These are phyloP conservation scores for Prosopocoilus inquinatus DNA, from an alignment of 2,888 invertebrate genomes.

Conservation along the genomic window DNA sequence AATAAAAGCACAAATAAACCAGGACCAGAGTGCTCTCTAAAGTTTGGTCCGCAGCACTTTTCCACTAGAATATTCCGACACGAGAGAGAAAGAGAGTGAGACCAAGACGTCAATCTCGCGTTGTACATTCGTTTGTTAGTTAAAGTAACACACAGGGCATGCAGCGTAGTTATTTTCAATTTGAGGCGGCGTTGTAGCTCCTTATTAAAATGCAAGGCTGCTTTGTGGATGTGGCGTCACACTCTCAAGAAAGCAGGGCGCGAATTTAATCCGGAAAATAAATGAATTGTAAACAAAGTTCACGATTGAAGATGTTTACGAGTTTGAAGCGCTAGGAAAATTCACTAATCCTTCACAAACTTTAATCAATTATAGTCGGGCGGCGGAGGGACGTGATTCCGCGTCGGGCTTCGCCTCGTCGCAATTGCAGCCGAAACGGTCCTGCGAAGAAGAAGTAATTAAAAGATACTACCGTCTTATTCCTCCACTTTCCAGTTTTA, in stretches of 20 bases:
- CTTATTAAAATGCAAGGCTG: conserved; percentile 13
- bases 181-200: not conserved
- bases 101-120: not conserved
- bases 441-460: conserved; percentile 29
- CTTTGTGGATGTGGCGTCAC: conserved; percentile 4
- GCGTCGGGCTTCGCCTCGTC: not conserved
- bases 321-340: conserved; percentile 15
- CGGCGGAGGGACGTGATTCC: conserved; percentile 8
- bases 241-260: conserved; percentile 18
- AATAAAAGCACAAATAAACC: not conserved
- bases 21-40: not conserved
- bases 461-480: no score
- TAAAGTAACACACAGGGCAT: not conserved
- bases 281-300: conserved; percentile 35
- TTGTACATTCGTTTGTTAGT: not conserved
- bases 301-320: conserved; percentile 28
- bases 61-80: no score
- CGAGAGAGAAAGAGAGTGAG: no score
- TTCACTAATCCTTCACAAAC: conserved; percentile 25
- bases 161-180: not conserved
- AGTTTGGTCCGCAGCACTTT: no score
- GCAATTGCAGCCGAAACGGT: conserved; percentile 16
- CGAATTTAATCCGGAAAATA: conserved; percentile 28
- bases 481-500: not conserved
- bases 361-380: conserved; percentile 26